Base-by-base conservation (phyloP, 1,140 invertebrate genomes). In the Halesus radiatus region DNA sequence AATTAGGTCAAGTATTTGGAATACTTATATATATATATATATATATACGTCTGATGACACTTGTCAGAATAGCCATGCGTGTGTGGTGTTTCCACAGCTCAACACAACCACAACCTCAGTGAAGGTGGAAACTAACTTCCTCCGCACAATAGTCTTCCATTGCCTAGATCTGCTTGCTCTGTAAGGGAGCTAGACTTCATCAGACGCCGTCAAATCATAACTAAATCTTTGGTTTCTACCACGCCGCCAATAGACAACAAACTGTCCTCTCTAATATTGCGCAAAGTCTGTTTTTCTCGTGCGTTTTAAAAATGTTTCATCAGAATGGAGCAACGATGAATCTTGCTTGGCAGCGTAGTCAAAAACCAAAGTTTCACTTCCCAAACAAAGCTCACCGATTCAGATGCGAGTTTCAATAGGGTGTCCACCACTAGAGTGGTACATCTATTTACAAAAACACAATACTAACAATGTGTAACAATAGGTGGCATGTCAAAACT, bases 11-110 rank as follows among this genome's bases (percentile, higher is more conserved):
- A 72, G 68, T 72, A 72, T 72, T 45, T 29, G 20, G 45, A 72
- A 72, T 72, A 72, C 68, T 72, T 72, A 72, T 23, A 45, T 32
- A 18, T n/a, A n/a, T n/a, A n/a, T n/a, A n/a, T n/a, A n/a, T n/a
- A n/a, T n/a, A n/a, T 52, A n/a, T 37, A 32, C 68, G 20, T 53
- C 18, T 72, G 68, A 53, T 72, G 50, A 53, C 4, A 54, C 50
- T 72, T 16, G 68, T 72, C 68, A 72, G 68, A n/a, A 53, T 10
- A 72, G 22, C 26, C 50, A 16, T 18, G 23, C 16, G 16, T 1
- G n/a, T n/a, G n/a, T n/a, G n/a, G n/a, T n/a, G n/a, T n/a, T n/a
- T n/a, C n/a, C n/a, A n/a, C n/a, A n/a, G n/a, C n/a, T n/a, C n/a
- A n/a, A n/a, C n/a, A n/a, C n/a, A n/a, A n/a, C n/a, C n/a, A n/a